A percentile compares a stretch with the other conserved stretches of the same genome.
Evolutionary conservation across 2,797 vertebrate genomes (phyloP).

Genomic region (Antennarius maculatus): DNA sequence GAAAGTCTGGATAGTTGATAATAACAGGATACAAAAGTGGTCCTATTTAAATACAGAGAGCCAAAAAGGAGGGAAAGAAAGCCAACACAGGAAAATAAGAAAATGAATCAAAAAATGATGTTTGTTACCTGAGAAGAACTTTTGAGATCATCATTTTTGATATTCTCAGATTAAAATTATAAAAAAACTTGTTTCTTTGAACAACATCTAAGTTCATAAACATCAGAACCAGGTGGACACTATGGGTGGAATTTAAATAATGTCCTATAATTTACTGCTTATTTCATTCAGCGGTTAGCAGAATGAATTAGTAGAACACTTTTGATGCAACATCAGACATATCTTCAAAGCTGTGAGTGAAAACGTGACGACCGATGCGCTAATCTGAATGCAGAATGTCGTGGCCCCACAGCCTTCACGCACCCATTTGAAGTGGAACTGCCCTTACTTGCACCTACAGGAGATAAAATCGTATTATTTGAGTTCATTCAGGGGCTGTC

Average conservation of each 20-base stretch:
- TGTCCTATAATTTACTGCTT: slow-evolving; percentile 3
- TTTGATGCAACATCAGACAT: background rate
- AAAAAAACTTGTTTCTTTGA: background rate
- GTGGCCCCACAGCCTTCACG: slow-evolving; percentile 17
- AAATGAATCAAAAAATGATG: background rate
- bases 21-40: background rate
- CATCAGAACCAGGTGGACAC: background rate
- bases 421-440: slow-evolving; percentile 39
- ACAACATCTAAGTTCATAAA: background rate
- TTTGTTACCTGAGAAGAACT: background rate
- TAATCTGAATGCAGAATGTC: background rate
- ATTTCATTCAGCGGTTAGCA: background rate
- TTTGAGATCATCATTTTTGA: background rate
- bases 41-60: background rate
- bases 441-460: slow-evolving; percentile 59
- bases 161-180: background rate
- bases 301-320: background rate
- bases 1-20: background rate
- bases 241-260: background rate
- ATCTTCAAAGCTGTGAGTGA: background rate
- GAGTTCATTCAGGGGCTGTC: slow-evolving; percentile 65
- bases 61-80: background rate
- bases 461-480: slow-evolving; percentile 31
- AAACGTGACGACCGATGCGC: background rate
- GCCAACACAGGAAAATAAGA: background rate